Conservation (phyloP, 2,113 vertebrate species). For the Manacus vitellinus region DNA sequence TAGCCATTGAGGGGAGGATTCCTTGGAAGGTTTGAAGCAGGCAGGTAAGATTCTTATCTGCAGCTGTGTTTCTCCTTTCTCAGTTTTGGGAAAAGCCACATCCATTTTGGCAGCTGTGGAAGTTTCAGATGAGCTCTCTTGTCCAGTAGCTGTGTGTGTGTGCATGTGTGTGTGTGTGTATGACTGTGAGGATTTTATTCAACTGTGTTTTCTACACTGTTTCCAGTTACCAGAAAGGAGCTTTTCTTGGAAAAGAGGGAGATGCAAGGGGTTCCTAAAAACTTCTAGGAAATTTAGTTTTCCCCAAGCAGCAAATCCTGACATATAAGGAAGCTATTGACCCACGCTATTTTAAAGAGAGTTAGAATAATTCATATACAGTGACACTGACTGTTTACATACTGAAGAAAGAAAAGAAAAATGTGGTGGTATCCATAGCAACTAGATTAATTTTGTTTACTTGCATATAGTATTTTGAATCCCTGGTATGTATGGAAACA, state of each 20-base stretch:
- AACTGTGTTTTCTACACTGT: neutral
- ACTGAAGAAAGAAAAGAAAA: neutral
- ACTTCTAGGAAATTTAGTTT: neutral
- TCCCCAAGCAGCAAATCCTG: neutral
- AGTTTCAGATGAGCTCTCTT: neutral
- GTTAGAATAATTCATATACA: neutral
- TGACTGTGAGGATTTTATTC: slow-evolving; percentile 4
- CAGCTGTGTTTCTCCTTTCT: neutral
- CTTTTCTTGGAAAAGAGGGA: neutral
- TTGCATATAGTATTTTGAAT: neutral
- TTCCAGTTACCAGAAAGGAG: neutral
- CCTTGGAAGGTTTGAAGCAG: neutral
- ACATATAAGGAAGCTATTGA: neutral
- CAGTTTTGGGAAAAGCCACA: neutral
- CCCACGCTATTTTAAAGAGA: neutral
- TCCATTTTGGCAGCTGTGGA: neutral
- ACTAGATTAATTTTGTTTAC: neutral
- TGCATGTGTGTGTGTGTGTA: neutral
- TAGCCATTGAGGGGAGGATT: neutral
- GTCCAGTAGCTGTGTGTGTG: neutral
- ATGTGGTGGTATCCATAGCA: neutral
- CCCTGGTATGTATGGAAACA: neutral
- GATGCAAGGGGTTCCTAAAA: neutral
- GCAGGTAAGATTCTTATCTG: neutral
- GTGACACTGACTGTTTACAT: neutral